Base-by-base conservation (phyloP, 2,888 invertebrate genomes). In the Agelastica alni region DNA sequence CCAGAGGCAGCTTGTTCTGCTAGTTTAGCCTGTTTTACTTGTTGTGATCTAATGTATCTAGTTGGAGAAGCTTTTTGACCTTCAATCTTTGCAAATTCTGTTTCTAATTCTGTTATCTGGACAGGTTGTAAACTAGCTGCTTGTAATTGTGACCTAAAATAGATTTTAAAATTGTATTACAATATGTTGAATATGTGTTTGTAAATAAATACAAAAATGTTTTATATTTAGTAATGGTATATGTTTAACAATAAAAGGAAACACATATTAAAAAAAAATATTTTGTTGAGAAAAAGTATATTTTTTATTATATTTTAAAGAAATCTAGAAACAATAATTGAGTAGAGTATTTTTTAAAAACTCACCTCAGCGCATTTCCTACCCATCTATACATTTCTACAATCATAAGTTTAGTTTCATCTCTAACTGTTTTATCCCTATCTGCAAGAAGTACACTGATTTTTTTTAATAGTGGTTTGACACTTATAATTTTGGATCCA, bases 401-500 rank as follows among this genome's bases (percentile, higher is more conserved):
- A n/a, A 92, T 89, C 70, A 98, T 80, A 12, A 85, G 84, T 75
- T 96, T 95, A 64, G 93, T 89, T 77, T 96, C 96, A 68, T 96
- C 96, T 53, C 98, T 80, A 0, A 98, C 94, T 31, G 79, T 80
- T 72, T 96, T 95, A 75, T 98, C 97, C 63, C 96, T 82, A 72
- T 97, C 95, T 44, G 96, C 90, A 61, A 97, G 80, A 45, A 97
- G 79, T 4, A 85, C 79, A 0, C 91, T 86, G 53, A 96, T 83
- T 73, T 92, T 91, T 77, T 96, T 97, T 54, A 96, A 84, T 70
- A 97, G 78, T 0, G 90, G 89, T 72, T 96, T 97, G 13, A 95
- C 84, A 59, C 84, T 86, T 9, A 98, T 84, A 2, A 96, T 91
- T 80, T 96, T 96, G 48, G 89, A 85, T 0, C 98, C 97, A 77